phyloP scores from a whole-genome alignment of 1,140 invertebrate genomes.

The Drosophila teissieri region DNA sequence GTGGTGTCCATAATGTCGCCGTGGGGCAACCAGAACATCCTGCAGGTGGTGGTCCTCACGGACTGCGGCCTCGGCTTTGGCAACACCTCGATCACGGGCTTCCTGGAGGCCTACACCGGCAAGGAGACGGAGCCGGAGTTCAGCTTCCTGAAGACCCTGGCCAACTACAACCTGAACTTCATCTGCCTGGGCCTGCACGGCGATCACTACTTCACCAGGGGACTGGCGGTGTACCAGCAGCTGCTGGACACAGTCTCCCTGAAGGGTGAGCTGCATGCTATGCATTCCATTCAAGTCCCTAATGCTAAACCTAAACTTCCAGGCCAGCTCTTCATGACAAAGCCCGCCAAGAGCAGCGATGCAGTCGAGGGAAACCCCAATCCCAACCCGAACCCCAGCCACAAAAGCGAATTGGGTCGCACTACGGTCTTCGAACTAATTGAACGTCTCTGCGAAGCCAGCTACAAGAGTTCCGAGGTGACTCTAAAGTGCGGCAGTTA shows the following conservation, averaged over 20 bases:
- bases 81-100: constrained; percentile 61
- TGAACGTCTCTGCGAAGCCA: constrained; percentile 90
- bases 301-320: background rate
- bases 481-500: constrained; percentile 89
- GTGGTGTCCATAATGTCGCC: constrained; percentile 66
- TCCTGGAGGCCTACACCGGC: constrained; percentile 51
- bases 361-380: constrained; percentile 10
- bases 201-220: constrained; percentile 85
- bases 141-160: constrained; percentile 90
- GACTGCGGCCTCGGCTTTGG: constrained; percentile 82
- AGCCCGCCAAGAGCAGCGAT: constrained; percentile 55
- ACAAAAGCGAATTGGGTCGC: constrained; percentile 84
- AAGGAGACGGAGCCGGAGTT: constrained; percentile 77
- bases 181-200: constrained; percentile 87
- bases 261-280: constrained; percentile 47
- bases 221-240: constrained; percentile 72
- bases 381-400: constrained; percentile 63
- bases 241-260: constrained; percentile 63
- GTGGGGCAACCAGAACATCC: constrained; percentile 77
- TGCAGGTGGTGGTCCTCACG: constrained; percentile 77
- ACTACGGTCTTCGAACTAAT: constrained; percentile 88
- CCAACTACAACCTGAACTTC: constrained; percentile 91
- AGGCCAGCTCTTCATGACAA: constrained; percentile 76
- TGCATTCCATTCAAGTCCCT: background rate
- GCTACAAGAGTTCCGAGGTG: constrained; percentile 91